Evolutionary conservation across 2,797 vertebrate species (phyloP), one percentile per base, ranked within the genome.

Genomic region (Leptoclinus maculatus): DNA sequence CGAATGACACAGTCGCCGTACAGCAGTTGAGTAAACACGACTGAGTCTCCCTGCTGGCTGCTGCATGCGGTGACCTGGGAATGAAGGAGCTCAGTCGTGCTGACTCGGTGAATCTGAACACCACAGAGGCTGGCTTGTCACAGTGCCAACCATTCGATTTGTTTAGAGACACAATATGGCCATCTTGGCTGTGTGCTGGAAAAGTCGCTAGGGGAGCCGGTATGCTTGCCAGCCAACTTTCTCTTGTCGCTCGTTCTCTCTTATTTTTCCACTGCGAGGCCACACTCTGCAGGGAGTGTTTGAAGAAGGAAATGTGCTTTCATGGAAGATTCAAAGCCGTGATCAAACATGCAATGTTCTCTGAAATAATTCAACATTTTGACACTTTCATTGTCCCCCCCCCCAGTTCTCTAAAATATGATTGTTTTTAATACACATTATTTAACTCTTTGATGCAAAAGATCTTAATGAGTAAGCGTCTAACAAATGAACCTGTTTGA

Each of bases 141-240:
- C 84, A 43, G 80, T 82, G 92, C 91, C 93, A 93, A 90, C 66
- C 79, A 66, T 90, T 93, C 91, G 78, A 94, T 92, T 94, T 91
- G 91, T 94, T 94, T 90, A 87, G 90, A 92, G 90, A 89, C 91
- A 90, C 93, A 94, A 92, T 92, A 91, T 94, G 93, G 91, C 89
- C 88, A 58, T 88, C 85, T 92, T 94, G 93, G 92, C 92, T 79
- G 88, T 81, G 79, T 66, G 81, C 88, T 91, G 83, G 69, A 87
- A 83, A 66, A 91, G 87, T 87, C 65, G 21, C 84, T 53, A 36
- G 85, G 92, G 90, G 90, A 90, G 86, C 72, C 32, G 5, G 5
- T 16, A 23, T 53, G 49, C 70, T 83, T 79, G 84, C 83, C 86
- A 89, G 88, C 90, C 88, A 88, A 91, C 89, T 89, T 89, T 89